A percentile compares a stretch with the other conserved stretches of the same genome.
phyloP scores from a whole-genome alignment of 2,797 vertebrate species.

The Enteromius trimaculatus region DNA sequence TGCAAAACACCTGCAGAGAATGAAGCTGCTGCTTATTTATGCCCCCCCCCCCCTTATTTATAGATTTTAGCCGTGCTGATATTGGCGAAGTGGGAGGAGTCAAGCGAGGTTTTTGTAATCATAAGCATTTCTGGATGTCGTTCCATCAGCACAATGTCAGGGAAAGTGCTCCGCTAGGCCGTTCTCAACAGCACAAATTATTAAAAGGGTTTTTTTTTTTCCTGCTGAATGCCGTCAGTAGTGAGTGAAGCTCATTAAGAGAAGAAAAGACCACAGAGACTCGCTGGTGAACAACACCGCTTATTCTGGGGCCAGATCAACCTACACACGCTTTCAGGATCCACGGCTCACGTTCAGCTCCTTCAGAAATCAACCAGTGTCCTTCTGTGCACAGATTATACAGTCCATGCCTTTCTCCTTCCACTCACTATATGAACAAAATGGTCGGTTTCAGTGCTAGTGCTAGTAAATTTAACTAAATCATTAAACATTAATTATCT shows the following conservation, averaged over 20 bases:
- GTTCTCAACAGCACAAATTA: constrained; percentile 59
- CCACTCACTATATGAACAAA: background rate
- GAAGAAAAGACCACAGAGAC: constrained; percentile 52
- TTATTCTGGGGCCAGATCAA: constrained; percentile 19
- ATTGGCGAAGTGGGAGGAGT: constrained; percentile 55
- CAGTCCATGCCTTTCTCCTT: background rate
- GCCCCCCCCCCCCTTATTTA: constrained; percentile 28
- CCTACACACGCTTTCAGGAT: background rate
- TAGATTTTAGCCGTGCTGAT: constrained; percentile 54
- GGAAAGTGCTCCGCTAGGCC: constrained; percentile 55
- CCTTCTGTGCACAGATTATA: background rate
- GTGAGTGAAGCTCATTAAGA: constrained; percentile 55
- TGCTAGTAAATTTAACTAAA: background rate
- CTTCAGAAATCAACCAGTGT: background rate
- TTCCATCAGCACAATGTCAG: constrained; percentile 63
- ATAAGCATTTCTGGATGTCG: constrained; percentile 61
- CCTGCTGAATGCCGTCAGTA: constrained; percentile 52
- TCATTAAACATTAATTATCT: background rate
- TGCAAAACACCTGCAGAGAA: background rate
- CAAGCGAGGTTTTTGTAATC: constrained; percentile 55
- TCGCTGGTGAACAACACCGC: constrained; percentile 47
- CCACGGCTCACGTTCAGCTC: background rate
- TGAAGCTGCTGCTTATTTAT: constrained; percentile 43
- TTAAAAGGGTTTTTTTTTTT: constrained; percentile 51
- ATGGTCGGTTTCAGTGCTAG: background rate